A percentile compares a stretch with the other conserved stretches of the same genome.
Conservation (phyloP, 2,888 invertebrate species). For the Plemyria rubiginata region DNA sequence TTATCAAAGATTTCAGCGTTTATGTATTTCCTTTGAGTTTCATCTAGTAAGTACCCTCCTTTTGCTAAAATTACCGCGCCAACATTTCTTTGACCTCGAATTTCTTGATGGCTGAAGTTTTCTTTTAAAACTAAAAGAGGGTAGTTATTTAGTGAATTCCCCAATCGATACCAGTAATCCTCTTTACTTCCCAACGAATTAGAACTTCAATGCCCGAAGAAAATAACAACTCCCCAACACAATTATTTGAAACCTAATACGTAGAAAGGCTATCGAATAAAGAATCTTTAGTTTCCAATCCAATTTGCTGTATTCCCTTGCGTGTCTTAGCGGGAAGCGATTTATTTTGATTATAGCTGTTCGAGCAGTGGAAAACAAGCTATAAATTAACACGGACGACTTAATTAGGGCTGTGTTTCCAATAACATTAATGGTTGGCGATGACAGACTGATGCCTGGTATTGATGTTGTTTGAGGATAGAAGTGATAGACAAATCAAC, state of each 20-base stretch:
- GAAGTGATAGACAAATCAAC: constrained; percentile 49
- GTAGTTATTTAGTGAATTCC: constrained; percentile 23
- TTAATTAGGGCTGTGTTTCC: constrained; percentile 79
- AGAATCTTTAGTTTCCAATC: constrained; percentile 69
- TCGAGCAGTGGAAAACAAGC: constrained; percentile 72
- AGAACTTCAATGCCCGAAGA: constrained; percentile 38
- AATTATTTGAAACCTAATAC: constrained; percentile 45
- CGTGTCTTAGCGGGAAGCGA: constrained; percentile 75
- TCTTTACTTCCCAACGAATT: constrained; percentile 35
- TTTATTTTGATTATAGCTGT: constrained; percentile 82
- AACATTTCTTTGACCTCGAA: constrained; percentile 4
- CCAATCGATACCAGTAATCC: constrained; percentile 34
- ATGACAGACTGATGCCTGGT: constrained; percentile 70
- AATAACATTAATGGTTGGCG: constrained; percentile 77
- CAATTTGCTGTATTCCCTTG: constrained; percentile 76
- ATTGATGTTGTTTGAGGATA: constrained; percentile 70
- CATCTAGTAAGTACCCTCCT: neutral
- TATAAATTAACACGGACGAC: constrained; percentile 79
- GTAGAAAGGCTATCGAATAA: constrained; percentile 55
- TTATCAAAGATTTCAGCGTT: constrained; percentile 10
- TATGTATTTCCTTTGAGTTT: constrained; percentile 6
- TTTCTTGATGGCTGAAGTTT: constrained; percentile 13
- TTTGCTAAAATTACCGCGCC: neutral
- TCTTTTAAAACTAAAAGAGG: constrained; percentile 18
- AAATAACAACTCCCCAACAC: constrained; percentile 42